Percentiles rank a stretch among this genome's conserved stretches.
phyloP scores from a whole-genome alignment of 2,888 invertebrate genomes.

The Torymus tubicola region DNA sequence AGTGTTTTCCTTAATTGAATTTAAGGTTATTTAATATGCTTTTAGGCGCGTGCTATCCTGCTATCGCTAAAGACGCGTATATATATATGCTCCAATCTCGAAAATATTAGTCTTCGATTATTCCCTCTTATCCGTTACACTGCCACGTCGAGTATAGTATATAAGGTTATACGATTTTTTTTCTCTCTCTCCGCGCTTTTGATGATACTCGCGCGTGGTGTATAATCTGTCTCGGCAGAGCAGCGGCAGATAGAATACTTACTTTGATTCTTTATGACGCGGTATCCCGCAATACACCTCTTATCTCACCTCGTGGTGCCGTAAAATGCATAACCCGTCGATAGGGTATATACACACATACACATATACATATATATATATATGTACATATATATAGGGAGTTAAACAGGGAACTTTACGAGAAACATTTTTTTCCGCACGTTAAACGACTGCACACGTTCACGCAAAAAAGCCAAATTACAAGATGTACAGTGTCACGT shows the following conservation, averaged over 20 bases:
- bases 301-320: constrained; percentile 21
- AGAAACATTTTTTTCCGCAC: neutral
- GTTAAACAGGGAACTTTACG: constrained; percentile 13
- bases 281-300: constrained; percentile 4
- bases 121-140: constrained; percentile 6
- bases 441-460: neutral
- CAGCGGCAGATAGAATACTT: neutral
- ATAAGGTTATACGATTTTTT: neutral
- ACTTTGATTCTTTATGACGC: constrained; percentile 20
- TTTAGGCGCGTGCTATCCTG: constrained; percentile 62
- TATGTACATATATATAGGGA: neutral
- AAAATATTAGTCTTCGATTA: constrained; percentile 52
- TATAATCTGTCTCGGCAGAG: neutral
- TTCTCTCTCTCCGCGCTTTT: neutral
- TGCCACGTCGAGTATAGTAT: neutral
- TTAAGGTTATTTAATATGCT: constrained; percentile 73
- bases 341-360: neutral
- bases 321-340: neutral
- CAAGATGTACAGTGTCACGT: constrained; percentile 21
- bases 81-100: constrained; percentile 56
- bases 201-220: neutral
- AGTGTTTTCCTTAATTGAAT: constrained; percentile 74
- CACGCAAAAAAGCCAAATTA: neutral
- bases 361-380: no score
- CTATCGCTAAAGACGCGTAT: constrained; percentile 53